These are phyloP conservation scores for Scelioninae gen. 1 DNA, from an alignment of 2,888 invertebrate species.

Conservation along the genomic window DNA sequence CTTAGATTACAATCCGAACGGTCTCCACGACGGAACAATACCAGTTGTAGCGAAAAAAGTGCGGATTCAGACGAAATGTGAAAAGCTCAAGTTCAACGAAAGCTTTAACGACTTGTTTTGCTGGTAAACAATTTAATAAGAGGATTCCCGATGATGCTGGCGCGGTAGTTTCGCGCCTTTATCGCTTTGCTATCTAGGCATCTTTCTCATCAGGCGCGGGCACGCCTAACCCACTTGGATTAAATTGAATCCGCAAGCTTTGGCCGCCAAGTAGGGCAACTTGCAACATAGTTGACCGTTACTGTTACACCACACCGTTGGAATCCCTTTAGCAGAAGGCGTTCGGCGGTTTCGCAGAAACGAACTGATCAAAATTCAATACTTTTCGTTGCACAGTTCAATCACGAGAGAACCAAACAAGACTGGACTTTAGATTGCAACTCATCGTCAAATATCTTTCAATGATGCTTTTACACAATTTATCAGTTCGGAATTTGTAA, in stretches of 20 bases:
- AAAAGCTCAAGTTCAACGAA: slow-evolving; percentile 47
- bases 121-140: slow-evolving; percentile 67
- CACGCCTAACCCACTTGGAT: slow-evolving; percentile 39
- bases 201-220: slow-evolving; percentile 57
- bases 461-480: no score
- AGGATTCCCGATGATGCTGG: slow-evolving; percentile 58
- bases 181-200: slow-evolving; percentile 59
- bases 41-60: slow-evolving; percentile 38
- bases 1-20: slow-evolving; percentile 39
- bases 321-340: slow-evolving; percentile 37
- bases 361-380: no score
- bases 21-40: slow-evolving; percentile 22
- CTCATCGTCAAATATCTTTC: no score
- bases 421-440: no score
- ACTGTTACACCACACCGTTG: slow-evolving; percentile 38
- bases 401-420: no score
- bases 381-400: no score
- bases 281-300: slow-evolving; percentile 58
- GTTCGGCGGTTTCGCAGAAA: no score
- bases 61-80: slow-evolving; percentile 45
- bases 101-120: slow-evolving; percentile 63
- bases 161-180: slow-evolving; percentile 41
- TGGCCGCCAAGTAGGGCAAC: slow-evolving; percentile 35
- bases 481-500: no score
- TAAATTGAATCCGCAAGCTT: slow-evolving; percentile 60